Base-by-base conservation (phyloP, 35 echinoderm and acorn worm species). In the Stichopus chloronotus region DNA sequence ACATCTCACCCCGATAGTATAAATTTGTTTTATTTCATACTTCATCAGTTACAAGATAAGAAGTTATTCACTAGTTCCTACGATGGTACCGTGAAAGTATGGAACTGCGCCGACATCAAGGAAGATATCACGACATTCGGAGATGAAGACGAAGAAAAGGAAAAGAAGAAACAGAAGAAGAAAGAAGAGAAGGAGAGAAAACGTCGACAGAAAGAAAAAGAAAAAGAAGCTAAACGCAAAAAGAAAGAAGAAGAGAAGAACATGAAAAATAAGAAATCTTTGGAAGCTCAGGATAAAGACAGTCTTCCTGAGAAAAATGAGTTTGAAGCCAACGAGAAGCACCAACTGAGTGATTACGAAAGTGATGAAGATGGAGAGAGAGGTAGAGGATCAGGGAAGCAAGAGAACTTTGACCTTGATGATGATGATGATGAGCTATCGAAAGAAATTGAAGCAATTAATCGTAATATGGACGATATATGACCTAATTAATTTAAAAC, bases 101-200 rank as follows among this genome's bases (percentile, higher is more conserved):
- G 95, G 92, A 92, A 99, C 69, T 94, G 91, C 69, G 13, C 87
- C 1, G 97, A 96, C 57, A 94, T 99, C 17, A 96, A 96, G 71
- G 94, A 96, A 56, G 97, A 99, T 16, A 95, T 94, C 92, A 96
- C 95, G 5, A 96, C 87, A 54, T 95, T 99, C 57, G 95, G 95
- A 13, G 95, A 99, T 63, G 95, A 99, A 76, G 95, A 99, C 19
- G 97, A 98, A 21, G 97, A 99, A 52, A 96, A 99, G 57, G 97
- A 99, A 69, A 92, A 92, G 63, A 94, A 96, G 76, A 94, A 95
- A 90, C 91, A 99, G 78, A 99, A 96, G 84, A 95, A 96, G 61
- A 95, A 92, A 80, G 89, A 96, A 84, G 84, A 96, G 68, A 87
- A 96, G 17, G 95, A 96, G 55, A 69, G 56, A 53, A 96, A 96